Percentiles rank a stretch among this genome's conserved stretches.
Evolutionary conservation across 2,888 invertebrate species (phyloP).

Genomic region (Masnerella sp.): DNA sequence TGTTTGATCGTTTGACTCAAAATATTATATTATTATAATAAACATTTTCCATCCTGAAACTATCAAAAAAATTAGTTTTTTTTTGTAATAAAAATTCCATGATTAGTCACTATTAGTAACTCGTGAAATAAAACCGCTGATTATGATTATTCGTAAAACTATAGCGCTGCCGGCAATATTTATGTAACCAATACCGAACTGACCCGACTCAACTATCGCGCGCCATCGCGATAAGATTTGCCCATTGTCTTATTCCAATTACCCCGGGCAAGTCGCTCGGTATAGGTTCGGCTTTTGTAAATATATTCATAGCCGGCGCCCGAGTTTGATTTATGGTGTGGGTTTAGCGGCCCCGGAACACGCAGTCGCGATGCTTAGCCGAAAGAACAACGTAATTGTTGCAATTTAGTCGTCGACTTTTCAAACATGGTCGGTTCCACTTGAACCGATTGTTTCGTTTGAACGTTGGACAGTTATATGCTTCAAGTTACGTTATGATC

Average conservation of each 20-base stretch:
- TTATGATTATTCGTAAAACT: no score
- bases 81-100: no score
- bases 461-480: no score
- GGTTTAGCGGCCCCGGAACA: slow-evolving; percentile 22
- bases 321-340: slow-evolving; percentile 19
- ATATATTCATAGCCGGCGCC: slow-evolving; percentile 19
- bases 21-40: no score
- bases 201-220: neutral
- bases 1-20: no score
- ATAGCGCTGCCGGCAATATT: neutral
- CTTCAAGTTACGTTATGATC: no score
- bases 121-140: no score
- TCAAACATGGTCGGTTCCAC: no score
- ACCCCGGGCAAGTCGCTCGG: neutral
- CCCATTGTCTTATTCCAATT: slow-evolving; percentile 22
- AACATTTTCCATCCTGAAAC: no score
- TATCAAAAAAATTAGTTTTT: no score
- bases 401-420: slow-evolving; percentile 1
- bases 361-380: slow-evolving; percentile 6
- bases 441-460: no score
- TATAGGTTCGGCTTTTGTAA: slow-evolving; percentile 4
- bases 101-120: no score
- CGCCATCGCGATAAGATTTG: slow-evolving; percentile 11
- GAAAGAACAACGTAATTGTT: slow-evolving; percentile 30
- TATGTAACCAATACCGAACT: neutral